Conservation (phyloP, 2,113 vertebrate genomes). For the Montifringilla adamsi region DNA sequence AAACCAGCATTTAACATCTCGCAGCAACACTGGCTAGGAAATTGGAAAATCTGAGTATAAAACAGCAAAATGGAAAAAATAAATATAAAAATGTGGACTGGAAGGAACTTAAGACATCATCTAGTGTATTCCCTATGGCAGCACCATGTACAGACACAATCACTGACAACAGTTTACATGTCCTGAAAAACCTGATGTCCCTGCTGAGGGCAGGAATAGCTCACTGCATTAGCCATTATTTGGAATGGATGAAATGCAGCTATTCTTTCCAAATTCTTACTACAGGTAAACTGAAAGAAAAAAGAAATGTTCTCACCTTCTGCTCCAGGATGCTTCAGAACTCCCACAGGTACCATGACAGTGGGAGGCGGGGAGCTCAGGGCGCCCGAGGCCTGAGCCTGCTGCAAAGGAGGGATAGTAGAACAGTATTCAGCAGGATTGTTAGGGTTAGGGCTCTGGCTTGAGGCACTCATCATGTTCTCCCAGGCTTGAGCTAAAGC, state of each 20-base stretch:
- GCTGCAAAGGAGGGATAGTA: conserved; percentile 96
- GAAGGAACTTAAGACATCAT: background rate
- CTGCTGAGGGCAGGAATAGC: background rate
- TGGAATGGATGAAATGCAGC: conserved; percentile 5
- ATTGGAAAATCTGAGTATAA: background rate
- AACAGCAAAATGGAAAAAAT: background rate
- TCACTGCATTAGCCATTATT: background rate
- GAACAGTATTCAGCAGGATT: conserved; percentile 99
- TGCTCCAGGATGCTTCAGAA: conserved; percentile 90
- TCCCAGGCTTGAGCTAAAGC: conserved; percentile 89
- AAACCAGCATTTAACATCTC: background rate
- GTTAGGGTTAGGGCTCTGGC: conserved; percentile 97
- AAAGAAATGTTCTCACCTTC: conserved; percentile 79
- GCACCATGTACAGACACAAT: background rate
- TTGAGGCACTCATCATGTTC: conserved; percentile 82
- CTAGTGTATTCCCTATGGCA: background rate
- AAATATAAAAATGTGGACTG: background rate
- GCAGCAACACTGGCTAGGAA: background rate
- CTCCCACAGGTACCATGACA: conserved; percentile 98
- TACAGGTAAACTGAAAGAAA: conserved; percentile 28
- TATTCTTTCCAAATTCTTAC: conserved; percentile 17
- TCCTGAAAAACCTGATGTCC: background rate
- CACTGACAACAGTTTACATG: background rate
- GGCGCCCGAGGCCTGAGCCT: conserved; percentile 94
- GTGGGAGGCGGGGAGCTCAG: conserved; percentile 96